phyloP scores from a whole-genome alignment of 2,113 vertebrate species.

The Neogobius melanostomus region DNA sequence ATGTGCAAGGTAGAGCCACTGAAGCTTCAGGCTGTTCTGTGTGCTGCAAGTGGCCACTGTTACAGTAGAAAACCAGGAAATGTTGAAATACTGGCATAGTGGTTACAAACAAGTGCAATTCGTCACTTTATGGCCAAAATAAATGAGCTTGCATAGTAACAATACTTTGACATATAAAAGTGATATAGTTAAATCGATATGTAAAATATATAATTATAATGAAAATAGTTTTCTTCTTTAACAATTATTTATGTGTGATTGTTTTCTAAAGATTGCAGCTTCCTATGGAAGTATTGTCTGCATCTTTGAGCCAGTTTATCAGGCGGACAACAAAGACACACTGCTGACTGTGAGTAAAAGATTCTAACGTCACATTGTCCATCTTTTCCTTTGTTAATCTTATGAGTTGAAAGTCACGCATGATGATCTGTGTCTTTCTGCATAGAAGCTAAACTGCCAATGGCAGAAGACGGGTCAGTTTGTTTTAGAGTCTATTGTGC shows the following conservation, averaged over 20 bases:
- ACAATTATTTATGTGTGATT: not conserved
- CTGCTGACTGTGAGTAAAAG: conserved; percentile 78
- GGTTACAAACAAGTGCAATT: not conserved
- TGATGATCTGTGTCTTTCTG: conserved; percentile 4
- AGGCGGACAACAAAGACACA: conserved; percentile 78
- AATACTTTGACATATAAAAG: too few relatives aligned
- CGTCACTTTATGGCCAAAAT: conserved; percentile 1
- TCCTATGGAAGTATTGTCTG: conserved; percentile 92
- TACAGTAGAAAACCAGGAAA: too few relatives aligned
- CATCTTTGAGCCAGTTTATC: conserved; percentile 89
- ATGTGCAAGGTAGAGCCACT: not conserved
- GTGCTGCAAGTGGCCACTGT: not conserved
- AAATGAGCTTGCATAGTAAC: not conserved
- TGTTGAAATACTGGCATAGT: too few relatives aligned
- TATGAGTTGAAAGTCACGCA: not conserved
- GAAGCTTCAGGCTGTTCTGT: not conserved
- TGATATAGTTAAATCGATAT: too few relatives aligned
- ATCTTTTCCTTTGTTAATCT: not conserved
- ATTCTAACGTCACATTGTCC: not conserved
- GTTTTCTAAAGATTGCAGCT: conserved; percentile 88
- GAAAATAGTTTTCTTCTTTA: not conserved
- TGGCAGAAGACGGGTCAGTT: conserved; percentile 96
- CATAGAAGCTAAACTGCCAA: conserved; percentile 84
- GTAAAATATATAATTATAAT: too few relatives aligned
- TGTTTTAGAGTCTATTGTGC: conserved; percentile 82